Evolutionary conservation across 64 coral and sea anemone species (phyloP).

Genomic region (Montipora sp.): DNA sequence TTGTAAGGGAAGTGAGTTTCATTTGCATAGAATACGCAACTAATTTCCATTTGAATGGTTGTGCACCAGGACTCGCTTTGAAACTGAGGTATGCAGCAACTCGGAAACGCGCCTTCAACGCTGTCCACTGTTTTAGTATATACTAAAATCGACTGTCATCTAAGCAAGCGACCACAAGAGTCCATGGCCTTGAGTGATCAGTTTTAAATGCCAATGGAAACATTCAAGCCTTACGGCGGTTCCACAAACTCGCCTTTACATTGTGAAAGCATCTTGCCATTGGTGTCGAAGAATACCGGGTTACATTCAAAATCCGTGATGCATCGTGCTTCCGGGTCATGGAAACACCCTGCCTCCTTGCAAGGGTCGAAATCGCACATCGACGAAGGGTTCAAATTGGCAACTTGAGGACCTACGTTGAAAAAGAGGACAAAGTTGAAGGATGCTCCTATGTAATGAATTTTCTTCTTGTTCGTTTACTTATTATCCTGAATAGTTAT

Average conservation of each 20-base stretch:
- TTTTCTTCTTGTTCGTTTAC: not conserved
- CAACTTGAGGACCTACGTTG: slow-evolving; percentile 14
- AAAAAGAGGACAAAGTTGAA: not conserved
- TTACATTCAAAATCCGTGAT: slow-evolving; percentile 50
- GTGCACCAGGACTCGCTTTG: too few relatives aligned
- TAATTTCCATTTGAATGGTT: too few relatives aligned
- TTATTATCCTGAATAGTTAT: too few relatives aligned
- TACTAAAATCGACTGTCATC: too few relatives aligned
- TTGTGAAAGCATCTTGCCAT: slow-evolving; percentile 2
- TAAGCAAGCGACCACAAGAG: too few relatives aligned
- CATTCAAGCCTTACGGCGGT: not conserved
- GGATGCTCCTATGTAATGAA: too few relatives aligned
- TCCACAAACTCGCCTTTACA: slow-evolving; percentile 31
- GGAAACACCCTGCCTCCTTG: slow-evolving; percentile 57
- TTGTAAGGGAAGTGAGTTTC: too few relatives aligned
- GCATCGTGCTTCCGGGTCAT: slow-evolving; percentile 30
- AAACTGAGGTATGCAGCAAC: too few relatives aligned
- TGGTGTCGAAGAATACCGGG: slow-evolving; percentile 42
- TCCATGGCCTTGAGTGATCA: too few relatives aligned
- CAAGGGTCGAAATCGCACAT: slow-evolving; percentile 66
- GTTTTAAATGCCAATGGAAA: not conserved
- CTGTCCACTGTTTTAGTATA: too few relatives aligned
- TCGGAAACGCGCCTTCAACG: too few relatives aligned
- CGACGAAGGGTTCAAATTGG: slow-evolving; percentile 5
- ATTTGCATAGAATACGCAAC: too few relatives aligned